phyloP scores from a whole-genome alignment of 1,140 invertebrate species.

The Sitophilus oryzae region DNA sequence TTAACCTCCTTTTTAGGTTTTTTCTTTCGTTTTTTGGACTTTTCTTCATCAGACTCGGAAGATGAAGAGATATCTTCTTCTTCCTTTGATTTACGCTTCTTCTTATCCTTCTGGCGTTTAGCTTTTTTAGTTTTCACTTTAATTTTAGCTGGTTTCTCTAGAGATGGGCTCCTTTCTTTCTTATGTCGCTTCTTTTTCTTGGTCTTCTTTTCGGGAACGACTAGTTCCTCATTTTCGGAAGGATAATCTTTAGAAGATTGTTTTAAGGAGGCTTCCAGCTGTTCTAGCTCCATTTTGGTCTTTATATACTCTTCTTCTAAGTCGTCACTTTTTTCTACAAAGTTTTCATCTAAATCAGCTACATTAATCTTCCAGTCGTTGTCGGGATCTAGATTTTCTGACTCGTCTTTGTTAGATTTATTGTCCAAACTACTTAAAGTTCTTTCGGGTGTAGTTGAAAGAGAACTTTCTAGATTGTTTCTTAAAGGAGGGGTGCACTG shows the following conservation, averaged over 20 bases:
- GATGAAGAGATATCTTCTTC: no score
- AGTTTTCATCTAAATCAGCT: background rate
- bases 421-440: no score
- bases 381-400: no score
- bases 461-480: background rate
- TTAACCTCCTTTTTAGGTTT: background rate
- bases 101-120: conserved; percentile 23
- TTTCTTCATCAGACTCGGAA: conserved; percentile 15
- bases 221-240: background rate
- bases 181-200: conserved; percentile 24
- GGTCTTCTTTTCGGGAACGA: conserved; percentile 10
- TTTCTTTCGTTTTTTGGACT: conserved; percentile 2
- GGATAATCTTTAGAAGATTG: background rate
- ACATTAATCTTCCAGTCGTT: background rate
- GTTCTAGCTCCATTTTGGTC: conserved; percentile 19
- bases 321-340: background rate
- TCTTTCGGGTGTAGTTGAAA: background rate
- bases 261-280: conserved; percentile 16
- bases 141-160: conserved; percentile 19
- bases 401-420: no score
- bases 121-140: conserved; percentile 9
- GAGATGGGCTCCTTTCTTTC: background rate
- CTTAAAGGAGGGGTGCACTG: background rate
- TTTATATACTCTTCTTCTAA: conserved; percentile 18
- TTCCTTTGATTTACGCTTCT: no score